Evolutionary conservation across 2,113 vertebrate species (phyloP).

Genomic region (Cyprinodon variegatus): DNA sequence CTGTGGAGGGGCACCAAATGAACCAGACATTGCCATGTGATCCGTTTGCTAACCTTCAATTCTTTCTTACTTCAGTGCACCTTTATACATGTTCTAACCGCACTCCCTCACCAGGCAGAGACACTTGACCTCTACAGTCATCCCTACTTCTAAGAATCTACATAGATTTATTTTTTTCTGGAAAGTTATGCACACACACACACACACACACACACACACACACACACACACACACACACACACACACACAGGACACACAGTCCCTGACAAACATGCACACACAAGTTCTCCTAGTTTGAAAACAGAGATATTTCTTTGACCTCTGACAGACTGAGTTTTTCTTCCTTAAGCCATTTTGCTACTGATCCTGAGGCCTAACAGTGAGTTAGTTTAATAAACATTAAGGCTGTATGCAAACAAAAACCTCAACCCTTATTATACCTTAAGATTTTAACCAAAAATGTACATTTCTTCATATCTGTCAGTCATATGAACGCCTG

Average conservation of each 20-base stretch:
- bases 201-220: not conserved
- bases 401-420: too few species aligned
- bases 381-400: too few species aligned
- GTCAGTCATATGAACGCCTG: too few species aligned
- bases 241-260: not conserved
- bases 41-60: constrained; percentile 45
- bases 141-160: constrained; percentile 17
- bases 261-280: not conserved
- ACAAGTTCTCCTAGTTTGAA: constrained; percentile 25
- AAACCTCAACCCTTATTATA: too few species aligned
- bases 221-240: not conserved
- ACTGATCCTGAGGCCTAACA: too few species aligned
- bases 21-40: constrained; percentile 60
- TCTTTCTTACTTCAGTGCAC: constrained; percentile 29
- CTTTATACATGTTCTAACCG: constrained; percentile 14
- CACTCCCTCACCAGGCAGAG: constrained; percentile 13
- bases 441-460: too few species aligned
- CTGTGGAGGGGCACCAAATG: constrained; percentile 18
- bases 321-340: constrained; percentile 45
- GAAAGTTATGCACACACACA: not conserved
- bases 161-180: constrained; percentile 18
- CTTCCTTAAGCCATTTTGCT: not conserved
- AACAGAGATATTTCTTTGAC: constrained; percentile 36
- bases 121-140: constrained; percentile 14
- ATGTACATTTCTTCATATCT: too few species aligned